phyloP scores from a whole-genome alignment of 2,888 invertebrate species.

The Theretra japonica region DNA sequence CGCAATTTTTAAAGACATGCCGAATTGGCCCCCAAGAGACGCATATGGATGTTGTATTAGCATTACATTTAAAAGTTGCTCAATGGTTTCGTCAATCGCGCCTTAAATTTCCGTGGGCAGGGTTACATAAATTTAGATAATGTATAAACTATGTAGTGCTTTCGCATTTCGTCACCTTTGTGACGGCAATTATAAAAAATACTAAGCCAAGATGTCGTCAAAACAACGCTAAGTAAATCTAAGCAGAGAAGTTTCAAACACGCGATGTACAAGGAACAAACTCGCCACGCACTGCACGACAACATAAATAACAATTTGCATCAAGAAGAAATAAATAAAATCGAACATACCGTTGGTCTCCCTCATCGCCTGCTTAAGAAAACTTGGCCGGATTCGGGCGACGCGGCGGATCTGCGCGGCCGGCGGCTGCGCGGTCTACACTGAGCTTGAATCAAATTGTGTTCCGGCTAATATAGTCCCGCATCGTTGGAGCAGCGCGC shows the following conservation, averaged over 20 bases:
- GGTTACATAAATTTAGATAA: slow-evolving; percentile 16
- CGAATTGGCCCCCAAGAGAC: not conserved
- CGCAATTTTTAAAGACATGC: not conserved
- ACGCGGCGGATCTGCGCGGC: not conserved
- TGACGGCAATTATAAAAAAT: not conserved
- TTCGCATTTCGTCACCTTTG: slow-evolving; percentile 12
- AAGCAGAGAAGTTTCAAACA: not conserved
- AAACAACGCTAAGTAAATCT: not conserved
- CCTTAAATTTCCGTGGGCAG: not conserved
- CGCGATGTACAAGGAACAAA: not conserved
- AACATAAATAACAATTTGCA: slow-evolving; percentile 1
- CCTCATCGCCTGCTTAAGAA: slow-evolving; percentile 40
- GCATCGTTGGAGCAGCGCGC: slow-evolving; percentile 34
- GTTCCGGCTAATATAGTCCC: slow-evolving; percentile 47
- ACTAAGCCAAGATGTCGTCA: not conserved
- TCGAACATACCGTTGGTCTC: slow-evolving; percentile 49
- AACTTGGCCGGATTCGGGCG: not conserved
- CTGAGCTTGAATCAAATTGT: slow-evolving; percentile 41
- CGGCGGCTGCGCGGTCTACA: slow-evolving; percentile 41
- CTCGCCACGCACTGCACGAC: slow-evolving; percentile 2
- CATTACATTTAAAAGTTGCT: slow-evolving; percentile 17
- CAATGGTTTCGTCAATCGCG: not conserved
- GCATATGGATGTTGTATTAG: slow-evolving; percentile 9
- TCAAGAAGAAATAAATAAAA: not conserved
- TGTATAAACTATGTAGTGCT: not conserved